Evolutionary conservation across 1,140 invertebrate genomes (phyloP), one percentile per base, ranked within the genome.

Genomic region (Mercenaria mercenaria): DNA sequence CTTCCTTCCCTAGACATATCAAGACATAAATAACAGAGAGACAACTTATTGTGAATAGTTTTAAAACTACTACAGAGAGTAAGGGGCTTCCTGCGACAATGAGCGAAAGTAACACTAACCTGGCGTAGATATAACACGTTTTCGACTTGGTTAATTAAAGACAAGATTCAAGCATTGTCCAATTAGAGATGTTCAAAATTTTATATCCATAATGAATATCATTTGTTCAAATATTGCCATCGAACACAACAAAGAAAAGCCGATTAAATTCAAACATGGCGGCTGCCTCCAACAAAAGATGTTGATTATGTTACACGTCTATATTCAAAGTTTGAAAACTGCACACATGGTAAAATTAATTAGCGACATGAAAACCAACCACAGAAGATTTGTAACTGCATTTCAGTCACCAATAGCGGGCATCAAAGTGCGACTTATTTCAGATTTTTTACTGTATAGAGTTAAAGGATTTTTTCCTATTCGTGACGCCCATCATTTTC

Each of bases 401-500:
- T 52, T 37, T 39, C 39, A 29, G n/a, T 67, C 2, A 67, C 32
- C 26, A 39, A 39, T 15, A 29, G 39, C 67, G 67, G 13, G 23
- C 67, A n/a, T 39, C 34, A 39, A 72, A 72, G 61, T 67, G 29
- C n/a, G 34, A 41, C 67, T 41, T 72, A 34, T 72, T 72, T 72
- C 67, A 72, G 32, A 20, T 56, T 67, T 32, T 61, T 20, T n/a
- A 15, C 26, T 4, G 23, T n/a, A 47, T 80, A 64, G 39, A 37
- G 8, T 20, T 82, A 59, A 82, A 82, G 23, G 56, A 67, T 61
- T 64, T 34, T 39, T 82, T 82, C 56, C 59, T 20, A 41, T 64
- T 59, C 29, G 80, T 82, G 64, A 59, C 80, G 80, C 80, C 80
- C 59, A 82, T n/a, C n/a, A n/a, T 61, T 82, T 82, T 82, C 80